These are phyloP conservation scores for Junco hyemalis DNA, from an alignment of 2,113 vertebrate species.

Conservation along the genomic window DNA sequence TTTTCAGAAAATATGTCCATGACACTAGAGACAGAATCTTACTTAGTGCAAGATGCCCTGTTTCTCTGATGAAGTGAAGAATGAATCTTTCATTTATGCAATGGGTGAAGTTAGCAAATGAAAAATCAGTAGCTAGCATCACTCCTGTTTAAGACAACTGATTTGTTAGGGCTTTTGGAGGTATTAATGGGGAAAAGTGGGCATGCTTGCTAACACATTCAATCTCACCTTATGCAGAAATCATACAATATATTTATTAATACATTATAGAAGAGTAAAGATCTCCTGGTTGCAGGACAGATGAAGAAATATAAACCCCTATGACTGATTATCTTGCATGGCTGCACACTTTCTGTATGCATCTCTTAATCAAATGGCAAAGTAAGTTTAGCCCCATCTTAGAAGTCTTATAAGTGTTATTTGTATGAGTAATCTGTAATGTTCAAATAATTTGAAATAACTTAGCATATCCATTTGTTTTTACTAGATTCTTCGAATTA, in stretches of 20 bases:
- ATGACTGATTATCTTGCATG: background rate
- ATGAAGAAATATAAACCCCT: background rate
- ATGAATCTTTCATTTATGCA: background rate
- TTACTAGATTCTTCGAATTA: slow-evolving; percentile 92
- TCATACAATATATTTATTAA: background rate
- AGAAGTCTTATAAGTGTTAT: background rate
- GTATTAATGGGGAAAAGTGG: background rate
- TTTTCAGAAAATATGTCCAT: too few species aligned
- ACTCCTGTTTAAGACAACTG: background rate
- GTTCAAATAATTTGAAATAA: background rate
- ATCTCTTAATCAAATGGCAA: background rate
- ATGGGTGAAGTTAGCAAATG: background rate
- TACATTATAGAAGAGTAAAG: background rate
- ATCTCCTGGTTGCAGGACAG: background rate
- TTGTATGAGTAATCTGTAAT: background rate
- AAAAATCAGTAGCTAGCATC: background rate
- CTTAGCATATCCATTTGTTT: background rate
- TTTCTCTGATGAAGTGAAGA: background rate
- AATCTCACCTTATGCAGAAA: background rate
- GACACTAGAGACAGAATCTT: background rate
- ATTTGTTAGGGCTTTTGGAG: background rate
- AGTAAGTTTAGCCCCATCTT: background rate
- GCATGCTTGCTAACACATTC: background rate
- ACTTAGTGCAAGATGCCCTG: background rate
- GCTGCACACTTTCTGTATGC: background rate